Percentiles rank a stretch among this genome's conserved stretches.
phyloP scores from a whole-genome alignment of 2,797 vertebrate genomes.

The Cyprinodon diabolis region DNA sequence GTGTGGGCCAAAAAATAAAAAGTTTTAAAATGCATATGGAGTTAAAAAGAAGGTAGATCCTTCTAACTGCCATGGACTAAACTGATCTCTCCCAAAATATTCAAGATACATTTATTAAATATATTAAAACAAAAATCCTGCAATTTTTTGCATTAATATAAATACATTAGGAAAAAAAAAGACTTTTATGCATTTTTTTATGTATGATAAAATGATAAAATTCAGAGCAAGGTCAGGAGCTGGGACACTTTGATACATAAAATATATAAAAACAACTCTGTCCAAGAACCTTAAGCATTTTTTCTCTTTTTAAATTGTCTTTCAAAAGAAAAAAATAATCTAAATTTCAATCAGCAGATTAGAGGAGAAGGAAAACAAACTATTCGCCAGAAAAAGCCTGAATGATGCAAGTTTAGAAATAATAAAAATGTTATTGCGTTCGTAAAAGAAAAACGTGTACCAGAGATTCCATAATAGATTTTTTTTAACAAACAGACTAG shows the following conservation, averaged over 20 bases:
- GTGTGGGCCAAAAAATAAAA: slow-evolving; percentile 58
- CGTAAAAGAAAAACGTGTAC: too few species aligned
- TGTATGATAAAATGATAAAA: neutral
- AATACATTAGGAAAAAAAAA: neutral
- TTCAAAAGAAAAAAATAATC: neutral
- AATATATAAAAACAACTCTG: neutral
- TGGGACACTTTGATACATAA: neutral
- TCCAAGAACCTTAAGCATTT: neutral
- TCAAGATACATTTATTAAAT: neutral
- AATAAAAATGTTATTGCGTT: neutral
- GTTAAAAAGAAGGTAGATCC: too few species aligned
- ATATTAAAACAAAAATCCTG: neutral
- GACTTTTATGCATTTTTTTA: neutral
- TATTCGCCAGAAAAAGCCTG: neutral
- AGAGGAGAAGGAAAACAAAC: neutral
- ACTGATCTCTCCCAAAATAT: too few species aligned
- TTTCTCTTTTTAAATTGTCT: neutral
- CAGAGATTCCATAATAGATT: neutral
- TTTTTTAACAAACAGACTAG: neutral
- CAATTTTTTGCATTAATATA: neutral
- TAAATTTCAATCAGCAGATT: neutral
- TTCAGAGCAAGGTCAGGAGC: neutral
- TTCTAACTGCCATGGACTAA: too few species aligned
- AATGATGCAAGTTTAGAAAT: neutral
- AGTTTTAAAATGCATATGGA: neutral